Percentiles rank a stretch among this genome's conserved stretches.
Evolutionary conservation across 2,113 vertebrate genomes (phyloP).

Genomic region (Psettodes erumei): DNA sequence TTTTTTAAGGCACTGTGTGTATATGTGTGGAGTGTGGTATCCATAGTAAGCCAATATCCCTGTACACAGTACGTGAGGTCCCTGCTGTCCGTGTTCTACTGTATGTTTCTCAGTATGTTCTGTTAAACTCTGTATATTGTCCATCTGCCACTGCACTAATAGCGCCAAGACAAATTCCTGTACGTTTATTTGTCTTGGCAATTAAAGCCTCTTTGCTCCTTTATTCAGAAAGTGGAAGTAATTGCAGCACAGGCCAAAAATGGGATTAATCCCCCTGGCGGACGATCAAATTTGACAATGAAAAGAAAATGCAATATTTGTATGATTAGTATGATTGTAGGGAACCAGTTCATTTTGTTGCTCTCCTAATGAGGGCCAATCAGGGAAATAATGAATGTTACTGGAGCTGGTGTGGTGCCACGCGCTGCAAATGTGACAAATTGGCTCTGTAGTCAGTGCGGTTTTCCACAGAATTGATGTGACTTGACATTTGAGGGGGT

Average conservation of each 20-base stretch:
- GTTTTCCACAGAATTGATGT: conserved; percentile 69
- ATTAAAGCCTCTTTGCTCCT: conserved; percentile 31
- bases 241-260: conserved; percentile 30
- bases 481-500: conserved; percentile 76
- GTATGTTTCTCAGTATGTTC: conserved; percentile 36
- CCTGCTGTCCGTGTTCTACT: conserved; percentile 10
- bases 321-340: conserved; percentile 45
- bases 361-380: conserved; percentile 56
- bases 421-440: conserved; percentile 68
- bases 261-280: conserved; percentile 31
- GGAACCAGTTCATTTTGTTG: conserved; percentile 41
- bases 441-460: conserved; percentile 57
- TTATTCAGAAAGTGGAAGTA: conserved; percentile 49
- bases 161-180: conserved; percentile 45
- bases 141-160: conserved; percentile 18
- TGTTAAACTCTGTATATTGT: conserved; percentile 34
- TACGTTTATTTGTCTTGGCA: conserved; percentile 60
- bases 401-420: conserved; percentile 54
- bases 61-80: conserved; percentile 34
- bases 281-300: conserved; percentile 51
- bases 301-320: conserved; percentile 48
- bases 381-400: conserved; percentile 51
- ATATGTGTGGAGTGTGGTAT: background rate
- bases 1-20: background rate
- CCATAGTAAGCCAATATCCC: conserved; percentile 7